phyloP scores from a whole-genome alignment of 2,888 invertebrate species.

The Tenthredo distinguenda region DNA sequence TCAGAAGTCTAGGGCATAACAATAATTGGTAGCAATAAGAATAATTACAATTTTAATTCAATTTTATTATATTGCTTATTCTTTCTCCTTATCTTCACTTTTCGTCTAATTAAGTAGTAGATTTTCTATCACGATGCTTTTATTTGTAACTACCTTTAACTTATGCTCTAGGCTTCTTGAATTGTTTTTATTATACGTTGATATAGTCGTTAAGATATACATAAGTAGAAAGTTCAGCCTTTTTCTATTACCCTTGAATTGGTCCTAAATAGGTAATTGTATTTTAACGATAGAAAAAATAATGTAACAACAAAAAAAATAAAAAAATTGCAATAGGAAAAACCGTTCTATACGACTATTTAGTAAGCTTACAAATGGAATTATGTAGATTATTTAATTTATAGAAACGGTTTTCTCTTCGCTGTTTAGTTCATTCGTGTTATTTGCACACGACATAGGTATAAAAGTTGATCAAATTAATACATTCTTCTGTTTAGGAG shows the following conservation, averaged over 20 bases:
- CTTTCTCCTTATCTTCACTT: neutral
- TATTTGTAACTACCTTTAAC: neutral
- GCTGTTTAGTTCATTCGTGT: neutral
- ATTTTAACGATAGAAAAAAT: slow-evolving; percentile 36
- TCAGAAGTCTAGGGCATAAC: slow-evolving; percentile 32
- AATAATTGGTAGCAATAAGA: neutral
- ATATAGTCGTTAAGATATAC: slow-evolving; percentile 49
- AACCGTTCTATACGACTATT: slow-evolving; percentile 43
- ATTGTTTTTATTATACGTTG: slow-evolving; percentile 3
- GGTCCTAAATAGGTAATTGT: slow-evolving; percentile 57
- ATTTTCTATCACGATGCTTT: neutral
- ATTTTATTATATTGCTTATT: neutral
- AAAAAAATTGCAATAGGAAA: slow-evolving; percentile 53
- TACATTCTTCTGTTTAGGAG: neutral
- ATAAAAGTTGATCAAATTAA: slow-evolving; percentile 4
- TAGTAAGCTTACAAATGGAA: slow-evolving; percentile 41
- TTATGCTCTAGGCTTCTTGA: slow-evolving; percentile 28
- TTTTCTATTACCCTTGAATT: slow-evolving; percentile 61
- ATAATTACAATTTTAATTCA: neutral
- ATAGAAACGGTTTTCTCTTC: slow-evolving; percentile 23
- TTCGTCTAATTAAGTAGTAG: neutral
- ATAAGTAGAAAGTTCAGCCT: slow-evolving; percentile 62
- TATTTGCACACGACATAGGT: neutral
- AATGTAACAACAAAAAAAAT: slow-evolving; percentile 43
- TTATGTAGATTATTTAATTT: slow-evolving; percentile 35